phyloP scores from a whole-genome alignment of 2,797 vertebrate species.

The Bufotes viridis region DNA sequence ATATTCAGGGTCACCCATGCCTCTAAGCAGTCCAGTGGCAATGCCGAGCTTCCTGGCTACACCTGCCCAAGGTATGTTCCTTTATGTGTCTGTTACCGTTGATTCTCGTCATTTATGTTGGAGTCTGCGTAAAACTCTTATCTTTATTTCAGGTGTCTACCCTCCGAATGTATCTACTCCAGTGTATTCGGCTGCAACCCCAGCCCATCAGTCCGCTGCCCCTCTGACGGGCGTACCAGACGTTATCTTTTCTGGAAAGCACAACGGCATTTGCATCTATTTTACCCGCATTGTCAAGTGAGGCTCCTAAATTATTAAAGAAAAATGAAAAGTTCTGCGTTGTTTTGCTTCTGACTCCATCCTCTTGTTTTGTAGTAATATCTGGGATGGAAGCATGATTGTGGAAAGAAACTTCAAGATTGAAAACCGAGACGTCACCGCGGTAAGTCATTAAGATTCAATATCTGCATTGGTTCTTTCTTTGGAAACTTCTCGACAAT shows the following conservation, averaged over 20 bases:
- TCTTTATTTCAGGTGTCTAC: conserved; percentile 74
- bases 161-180: conserved; percentile 80
- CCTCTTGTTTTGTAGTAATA: conserved; percentile 81
- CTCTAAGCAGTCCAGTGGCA: conserved; percentile 70
- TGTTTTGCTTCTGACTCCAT: not conserved
- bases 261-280: conserved; percentile 94
- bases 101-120: not conserved
- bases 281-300: conserved; percentile 95
- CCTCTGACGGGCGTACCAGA: conserved; percentile 80
- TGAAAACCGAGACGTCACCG: conserved; percentile 82
- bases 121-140: conserved; percentile 21
- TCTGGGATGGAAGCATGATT: conserved; percentile 95
- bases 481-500: no score
- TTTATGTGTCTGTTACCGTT: not conserved
- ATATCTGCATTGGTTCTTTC: no score
- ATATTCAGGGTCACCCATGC: conserved; percentile 74
- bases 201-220: conserved; percentile 68
- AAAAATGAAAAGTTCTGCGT: not conserved
- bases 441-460: conserved; percentile 76
- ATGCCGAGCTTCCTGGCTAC: conserved; percentile 76
- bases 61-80: conserved; percentile 75
- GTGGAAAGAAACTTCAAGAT: conserved; percentile 86
- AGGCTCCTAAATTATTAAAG: conserved; percentile 64
- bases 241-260: conserved; percentile 95
- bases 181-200: conserved; percentile 70